Percentiles rank a stretch among this genome's conserved stretches.
Evolutionary conservation across 2,888 invertebrate species (phyloP).

Genomic region (Quadriops clusia): DNA sequence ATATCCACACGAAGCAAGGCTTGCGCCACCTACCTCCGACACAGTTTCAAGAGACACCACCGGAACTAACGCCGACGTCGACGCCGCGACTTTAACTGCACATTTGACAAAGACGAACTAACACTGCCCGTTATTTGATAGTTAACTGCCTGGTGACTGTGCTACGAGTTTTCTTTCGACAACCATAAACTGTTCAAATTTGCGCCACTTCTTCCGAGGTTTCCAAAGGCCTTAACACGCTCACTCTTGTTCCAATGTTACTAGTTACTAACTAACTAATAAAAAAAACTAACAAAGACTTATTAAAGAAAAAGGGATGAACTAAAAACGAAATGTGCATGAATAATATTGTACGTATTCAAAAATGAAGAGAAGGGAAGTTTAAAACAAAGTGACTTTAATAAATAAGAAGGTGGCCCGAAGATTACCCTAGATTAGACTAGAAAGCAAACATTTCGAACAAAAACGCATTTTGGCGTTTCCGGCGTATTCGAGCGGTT

Average conservation of each 20-base stretch:
- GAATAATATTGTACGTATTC: too few species aligned
- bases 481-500: constrained; percentile 10
- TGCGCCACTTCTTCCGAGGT: constrained; percentile 24
- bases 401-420: constrained; percentile 29
- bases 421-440: constrained; percentile 18
- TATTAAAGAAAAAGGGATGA: too few species aligned
- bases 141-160: constrained; percentile 1
- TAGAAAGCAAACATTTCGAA: too few species aligned
- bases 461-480: too few species aligned
- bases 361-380: too few species aligned
- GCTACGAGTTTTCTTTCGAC: constrained; percentile 7
- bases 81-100: constrained; percentile 3
- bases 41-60: constrained; percentile 45
- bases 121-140: constrained; percentile 13
- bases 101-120: too few species aligned
- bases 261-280: too few species aligned
- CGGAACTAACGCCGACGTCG: too few species aligned
- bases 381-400: too few species aligned
- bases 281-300: too few species aligned
- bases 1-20: constrained; percentile 48
- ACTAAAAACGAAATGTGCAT: too few species aligned
- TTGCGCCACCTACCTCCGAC: constrained; percentile 55
- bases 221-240: constrained; percentile 27
- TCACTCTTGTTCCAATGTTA: too few species aligned
- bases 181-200: constrained; percentile 5